Conservation (phyloP, 2,113 vertebrate species). For the Pterocles orientalis region DNA sequence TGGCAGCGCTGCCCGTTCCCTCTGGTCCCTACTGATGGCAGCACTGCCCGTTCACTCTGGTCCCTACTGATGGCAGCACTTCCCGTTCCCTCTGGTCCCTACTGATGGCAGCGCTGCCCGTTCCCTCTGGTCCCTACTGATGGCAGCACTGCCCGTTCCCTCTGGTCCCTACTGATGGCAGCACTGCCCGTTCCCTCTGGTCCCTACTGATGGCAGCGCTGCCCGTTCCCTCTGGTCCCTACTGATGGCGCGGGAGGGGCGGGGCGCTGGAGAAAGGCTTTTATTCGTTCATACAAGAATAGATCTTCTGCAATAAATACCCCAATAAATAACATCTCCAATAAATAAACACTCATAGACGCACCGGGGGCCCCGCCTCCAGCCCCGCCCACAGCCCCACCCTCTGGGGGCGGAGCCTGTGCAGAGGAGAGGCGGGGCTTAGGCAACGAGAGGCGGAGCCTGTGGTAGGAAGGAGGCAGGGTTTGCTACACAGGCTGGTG, state of each 20-base stretch:
- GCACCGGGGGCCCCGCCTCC: constrained; percentile 40
- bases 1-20: too few species aligned
- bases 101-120: too few species aligned
- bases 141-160: too few species aligned
- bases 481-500: neutral
- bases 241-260: neutral
- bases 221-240: neutral
- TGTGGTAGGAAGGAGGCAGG: neutral
- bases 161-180: too few species aligned
- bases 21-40: neutral
- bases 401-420: too few species aligned
- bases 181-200: too few species aligned
- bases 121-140: too few species aligned
- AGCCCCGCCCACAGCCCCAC: neutral
- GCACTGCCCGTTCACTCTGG: too few species aligned
- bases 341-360: constrained; percentile 83
- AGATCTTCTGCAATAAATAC: constrained; percentile 86
- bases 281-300: constrained; percentile 85
- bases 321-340: constrained; percentile 85
- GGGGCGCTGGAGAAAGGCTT: constrained; percentile 71
- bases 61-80: too few species aligned
- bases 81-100: too few species aligned
- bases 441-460: rapidly evolving
- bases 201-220: too few species aligned
- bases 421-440: neutral